phyloP scores from a whole-genome alignment of 2,113 vertebrate genomes.

The Daphoenositta chrysoptera region DNA sequence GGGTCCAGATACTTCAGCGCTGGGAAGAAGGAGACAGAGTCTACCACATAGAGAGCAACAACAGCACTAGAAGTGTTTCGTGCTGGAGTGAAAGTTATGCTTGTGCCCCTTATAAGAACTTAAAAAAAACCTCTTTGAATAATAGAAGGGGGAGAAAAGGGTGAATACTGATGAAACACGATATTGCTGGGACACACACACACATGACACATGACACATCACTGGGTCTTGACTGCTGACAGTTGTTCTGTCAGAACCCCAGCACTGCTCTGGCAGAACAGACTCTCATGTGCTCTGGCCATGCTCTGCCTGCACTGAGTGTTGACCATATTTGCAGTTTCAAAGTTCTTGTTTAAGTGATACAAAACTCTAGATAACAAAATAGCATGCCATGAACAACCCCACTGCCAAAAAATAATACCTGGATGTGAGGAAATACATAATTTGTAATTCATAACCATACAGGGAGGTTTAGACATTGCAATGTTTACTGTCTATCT shows the following conservation, averaged over 20 bases:
- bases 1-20: not conserved
- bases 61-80: not conserved
- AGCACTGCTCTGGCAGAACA: not conserved
- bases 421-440: not conserved
- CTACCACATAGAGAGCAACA: not conserved
- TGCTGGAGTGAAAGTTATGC: not conserved
- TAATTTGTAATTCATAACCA: not conserved
- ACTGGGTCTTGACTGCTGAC: not conserved
- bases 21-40: not conserved
- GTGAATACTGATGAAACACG: not conserved
- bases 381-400: not conserved
- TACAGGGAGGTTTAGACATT: not conserved
- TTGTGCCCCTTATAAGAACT: not conserved
- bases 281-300: not conserved
- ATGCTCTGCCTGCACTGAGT: not conserved
- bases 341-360: not conserved
- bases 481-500: not conserved
- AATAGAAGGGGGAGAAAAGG: not conserved
- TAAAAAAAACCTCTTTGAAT: not conserved
- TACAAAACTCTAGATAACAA: not conserved
- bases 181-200: not conserved
- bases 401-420: not conserved
- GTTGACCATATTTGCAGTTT: not conserved
- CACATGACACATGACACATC: rapidly evolving
- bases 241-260: not conserved